phyloP scores from a whole-genome alignment of 1,140 invertebrate genomes.

The Scaptomyza graminum region DNA sequence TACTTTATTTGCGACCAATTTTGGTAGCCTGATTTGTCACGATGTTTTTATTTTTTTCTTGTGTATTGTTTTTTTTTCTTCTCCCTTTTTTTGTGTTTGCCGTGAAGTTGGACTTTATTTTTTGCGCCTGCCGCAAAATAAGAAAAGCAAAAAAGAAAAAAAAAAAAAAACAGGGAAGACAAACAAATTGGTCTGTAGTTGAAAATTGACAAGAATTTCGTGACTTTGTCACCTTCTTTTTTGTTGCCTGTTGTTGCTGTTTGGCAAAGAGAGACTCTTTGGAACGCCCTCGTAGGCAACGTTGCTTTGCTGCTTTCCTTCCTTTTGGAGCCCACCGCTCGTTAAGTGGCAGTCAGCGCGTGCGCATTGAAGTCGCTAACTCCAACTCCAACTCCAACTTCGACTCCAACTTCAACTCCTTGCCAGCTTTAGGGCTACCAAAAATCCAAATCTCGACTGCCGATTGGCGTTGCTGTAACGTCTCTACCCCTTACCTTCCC shows the following conservation, averaged over 20 bases:
- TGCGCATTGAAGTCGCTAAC: constrained; percentile 70
- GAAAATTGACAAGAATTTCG: constrained; percentile 84
- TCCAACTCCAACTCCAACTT: constrained; percentile 15
- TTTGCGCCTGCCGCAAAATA: constrained; percentile 38
- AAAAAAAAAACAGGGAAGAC: constrained; percentile 63
- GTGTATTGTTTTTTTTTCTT: constrained; percentile 20
- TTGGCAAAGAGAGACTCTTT: constrained; percentile 59
- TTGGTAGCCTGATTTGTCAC: constrained; percentile 84
- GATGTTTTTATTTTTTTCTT: constrained; percentile 65
- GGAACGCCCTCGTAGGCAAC: constrained; percentile 74
- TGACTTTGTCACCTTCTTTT: constrained; percentile 84
- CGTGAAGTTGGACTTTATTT: constrained; percentile 34
- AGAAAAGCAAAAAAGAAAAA: constrained; percentile 7
- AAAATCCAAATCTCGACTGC: constrained; percentile 44
- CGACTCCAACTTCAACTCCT: background rate
- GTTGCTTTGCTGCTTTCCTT: constrained; percentile 53
- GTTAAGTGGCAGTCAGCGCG: constrained; percentile 80
- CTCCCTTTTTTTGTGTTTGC: constrained; percentile 9
- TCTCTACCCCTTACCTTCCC: background rate
- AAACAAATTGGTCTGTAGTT: constrained; percentile 84
- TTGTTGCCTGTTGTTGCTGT: constrained; percentile 35
- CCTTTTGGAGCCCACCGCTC: constrained; percentile 56
- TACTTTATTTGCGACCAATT: constrained; percentile 74
- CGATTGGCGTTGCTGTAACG: constrained; percentile 28
- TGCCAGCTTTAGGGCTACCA: constrained; percentile 23